Conservation (phyloP, 2,888 invertebrate genomes). For the Cryptophagus acutangulus region DNA sequence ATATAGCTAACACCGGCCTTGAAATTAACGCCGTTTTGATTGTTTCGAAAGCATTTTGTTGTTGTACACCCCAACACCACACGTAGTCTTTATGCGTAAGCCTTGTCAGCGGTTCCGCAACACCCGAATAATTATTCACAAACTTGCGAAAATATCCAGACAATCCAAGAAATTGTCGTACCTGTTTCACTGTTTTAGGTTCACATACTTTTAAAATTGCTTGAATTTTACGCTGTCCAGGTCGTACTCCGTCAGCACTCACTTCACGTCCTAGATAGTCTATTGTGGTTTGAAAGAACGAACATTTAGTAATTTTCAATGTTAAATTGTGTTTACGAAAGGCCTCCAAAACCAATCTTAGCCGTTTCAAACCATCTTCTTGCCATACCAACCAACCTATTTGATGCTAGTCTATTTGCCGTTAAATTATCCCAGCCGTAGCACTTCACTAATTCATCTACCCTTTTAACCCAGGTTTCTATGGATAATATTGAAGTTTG, state of each 20-base stretch:
- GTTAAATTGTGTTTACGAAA: constrained; percentile 14
- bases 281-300: constrained; percentile 12
- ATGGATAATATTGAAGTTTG: too few relatives aligned
- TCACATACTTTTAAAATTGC: constrained; percentile 30
- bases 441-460: too few relatives aligned
- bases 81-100: constrained; percentile 16
- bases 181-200: constrained; percentile 23
- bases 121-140: constrained; percentile 22
- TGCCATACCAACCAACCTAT: too few relatives aligned
- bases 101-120: constrained; percentile 21
- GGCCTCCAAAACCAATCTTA: constrained; percentile 13
- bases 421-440: too few relatives aligned
- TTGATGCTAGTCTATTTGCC: too few relatives aligned
- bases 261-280: constrained; percentile 18
- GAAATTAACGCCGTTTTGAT: constrained; percentile 5
- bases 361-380: constrained; percentile 9
- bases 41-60: constrained; percentile 6
- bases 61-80: constrained; percentile 1
- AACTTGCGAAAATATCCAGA: constrained; percentile 27
- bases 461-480: too few relatives aligned
- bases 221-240: constrained; percentile 12
- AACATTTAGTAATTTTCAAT: constrained; percentile 18
- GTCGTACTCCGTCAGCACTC: constrained; percentile 10
- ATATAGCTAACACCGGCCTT: constrained; percentile 23
- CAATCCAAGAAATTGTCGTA: constrained; percentile 26